Percentiles rank a stretch among this genome's conserved stretches.
Conservation (phyloP, 2,888 invertebrate species). For the Rosalia funebris region DNA sequence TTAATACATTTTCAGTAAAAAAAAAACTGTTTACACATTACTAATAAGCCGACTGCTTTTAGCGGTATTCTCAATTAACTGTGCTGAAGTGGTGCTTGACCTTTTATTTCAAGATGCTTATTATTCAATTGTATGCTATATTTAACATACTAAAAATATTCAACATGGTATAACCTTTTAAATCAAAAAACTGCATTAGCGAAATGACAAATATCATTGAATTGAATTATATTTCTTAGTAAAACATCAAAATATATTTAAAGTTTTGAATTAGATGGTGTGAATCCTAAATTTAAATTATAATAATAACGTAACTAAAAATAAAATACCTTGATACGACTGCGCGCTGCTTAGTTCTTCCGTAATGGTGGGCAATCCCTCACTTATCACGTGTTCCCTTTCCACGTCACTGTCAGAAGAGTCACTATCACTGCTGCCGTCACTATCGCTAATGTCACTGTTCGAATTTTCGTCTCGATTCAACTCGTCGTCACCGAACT, state of each 20-base stretch:
- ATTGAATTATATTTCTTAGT: too few species aligned
- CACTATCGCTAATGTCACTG: conserved; percentile 41
- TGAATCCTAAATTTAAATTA: too few species aligned
- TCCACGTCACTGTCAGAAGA: conserved; percentile 55
- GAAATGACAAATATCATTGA: too few species aligned
- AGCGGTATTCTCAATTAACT: too few species aligned
- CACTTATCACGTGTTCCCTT: conserved; percentile 55
- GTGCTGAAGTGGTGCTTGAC: not conserved
- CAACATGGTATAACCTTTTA: too few species aligned
- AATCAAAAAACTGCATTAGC: too few species aligned
- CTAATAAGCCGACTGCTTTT: too few species aligned
- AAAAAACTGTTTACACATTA: too few species aligned
- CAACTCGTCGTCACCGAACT: conserved; percentile 8
- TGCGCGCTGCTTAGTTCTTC: conserved; percentile 60
- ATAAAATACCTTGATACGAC: conserved; percentile 47
- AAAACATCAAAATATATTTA: too few species aligned
- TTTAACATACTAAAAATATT: not conserved
- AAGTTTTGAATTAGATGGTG: too few species aligned
- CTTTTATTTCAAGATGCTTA: not conserved
- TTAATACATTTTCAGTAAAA: too few species aligned
- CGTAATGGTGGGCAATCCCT: conserved; percentile 61
- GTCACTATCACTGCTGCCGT: conserved; percentile 43
- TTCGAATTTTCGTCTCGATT: conserved; percentile 41
- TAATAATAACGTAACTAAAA: too few species aligned
- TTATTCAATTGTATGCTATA: not conserved